Evolutionary conservation across 2,797 vertebrate species (phyloP).

Genomic region (Amphiprion clarkii): DNA sequence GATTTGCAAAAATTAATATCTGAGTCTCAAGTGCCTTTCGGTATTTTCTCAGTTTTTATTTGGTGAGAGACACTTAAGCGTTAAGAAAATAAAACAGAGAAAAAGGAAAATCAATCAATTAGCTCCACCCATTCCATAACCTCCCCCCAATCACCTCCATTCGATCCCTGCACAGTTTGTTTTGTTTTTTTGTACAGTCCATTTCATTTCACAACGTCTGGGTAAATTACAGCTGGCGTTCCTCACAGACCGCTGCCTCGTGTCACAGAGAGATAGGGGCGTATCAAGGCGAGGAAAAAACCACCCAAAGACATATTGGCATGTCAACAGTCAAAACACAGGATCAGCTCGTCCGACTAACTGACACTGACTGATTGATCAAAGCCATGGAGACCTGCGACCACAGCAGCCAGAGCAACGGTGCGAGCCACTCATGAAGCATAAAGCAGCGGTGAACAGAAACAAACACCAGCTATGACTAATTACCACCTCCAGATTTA

Average conservation of each 20-base stretch:
- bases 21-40: slow-evolving; percentile 47
- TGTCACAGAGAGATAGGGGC: slow-evolving; percentile 46
- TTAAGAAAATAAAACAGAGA: slow-evolving; percentile 45
- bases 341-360: slow-evolving; percentile 19
- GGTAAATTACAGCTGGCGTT: slow-evolving; percentile 77
- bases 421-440: slow-evolving; percentile 46
- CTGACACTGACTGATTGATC: slow-evolving; percentile 45
- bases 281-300: slow-evolving; percentile 20
- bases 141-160: slow-evolving; percentile 53
- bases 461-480: slow-evolving; percentile 56
- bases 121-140: slow-evolving; percentile 2
- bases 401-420: slow-evolving; percentile 20
- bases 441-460: slow-evolving; percentile 48
- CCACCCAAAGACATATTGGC: slow-evolving; percentile 44
- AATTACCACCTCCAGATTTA: slow-evolving; percentile 62
- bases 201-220: slow-evolving; percentile 76
- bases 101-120: slow-evolving; percentile 66
- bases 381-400: slow-evolving; percentile 42
- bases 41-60: slow-evolving; percentile 62
- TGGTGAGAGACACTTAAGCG: slow-evolving; percentile 45
- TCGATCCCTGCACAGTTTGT: slow-evolving; percentile 64
- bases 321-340: slow-evolving; percentile 44
- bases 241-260: slow-evolving; percentile 67
- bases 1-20: slow-evolving; percentile 68
- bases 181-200: slow-evolving; percentile 60